phyloP scores from a whole-genome alignment of 2,113 vertebrate genomes.

The Dicaeum eximium region DNA sequence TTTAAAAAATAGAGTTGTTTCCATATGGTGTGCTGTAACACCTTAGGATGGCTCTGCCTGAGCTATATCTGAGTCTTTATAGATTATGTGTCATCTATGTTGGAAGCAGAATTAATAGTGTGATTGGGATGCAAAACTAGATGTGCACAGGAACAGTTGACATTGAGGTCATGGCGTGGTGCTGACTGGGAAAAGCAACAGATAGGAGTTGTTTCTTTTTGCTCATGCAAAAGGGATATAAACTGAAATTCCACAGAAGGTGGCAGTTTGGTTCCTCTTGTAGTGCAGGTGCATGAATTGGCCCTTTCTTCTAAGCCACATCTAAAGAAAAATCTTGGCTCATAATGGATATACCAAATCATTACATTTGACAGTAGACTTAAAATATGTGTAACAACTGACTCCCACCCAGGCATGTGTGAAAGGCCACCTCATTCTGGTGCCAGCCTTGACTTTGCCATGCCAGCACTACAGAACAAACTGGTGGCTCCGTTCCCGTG shows the following conservation, averaged over 20 bases:
- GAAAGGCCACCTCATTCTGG: background rate
- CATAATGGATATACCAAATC: constrained; percentile 6
- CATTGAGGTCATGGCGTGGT: background rate
- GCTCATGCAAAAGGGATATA: background rate
- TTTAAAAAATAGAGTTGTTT: background rate
- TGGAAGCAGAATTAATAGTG: constrained; percentile 23
- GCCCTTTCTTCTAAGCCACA: constrained; percentile 56
- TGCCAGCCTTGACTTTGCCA: background rate
- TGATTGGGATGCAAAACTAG: background rate
- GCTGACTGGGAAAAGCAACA: background rate
- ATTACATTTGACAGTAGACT: constrained; percentile 26
- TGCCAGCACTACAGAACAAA: background rate
- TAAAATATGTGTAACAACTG: background rate
- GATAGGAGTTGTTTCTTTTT: background rate
- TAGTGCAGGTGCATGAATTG: constrained; percentile 36
- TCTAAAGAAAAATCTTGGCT: constrained; percentile 42
- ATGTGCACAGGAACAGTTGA: background rate
- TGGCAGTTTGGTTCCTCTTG: constrained; percentile 16
- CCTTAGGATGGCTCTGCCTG: background rate
- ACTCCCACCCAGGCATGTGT: background rate
- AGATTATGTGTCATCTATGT: background rate
- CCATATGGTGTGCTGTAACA: background rate
- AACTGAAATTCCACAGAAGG: constrained; percentile 5
- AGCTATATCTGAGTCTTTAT: background rate
- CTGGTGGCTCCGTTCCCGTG: background rate